Conservation (phyloP, 2,113 vertebrate species). For the Silurus meridionalis region DNA sequence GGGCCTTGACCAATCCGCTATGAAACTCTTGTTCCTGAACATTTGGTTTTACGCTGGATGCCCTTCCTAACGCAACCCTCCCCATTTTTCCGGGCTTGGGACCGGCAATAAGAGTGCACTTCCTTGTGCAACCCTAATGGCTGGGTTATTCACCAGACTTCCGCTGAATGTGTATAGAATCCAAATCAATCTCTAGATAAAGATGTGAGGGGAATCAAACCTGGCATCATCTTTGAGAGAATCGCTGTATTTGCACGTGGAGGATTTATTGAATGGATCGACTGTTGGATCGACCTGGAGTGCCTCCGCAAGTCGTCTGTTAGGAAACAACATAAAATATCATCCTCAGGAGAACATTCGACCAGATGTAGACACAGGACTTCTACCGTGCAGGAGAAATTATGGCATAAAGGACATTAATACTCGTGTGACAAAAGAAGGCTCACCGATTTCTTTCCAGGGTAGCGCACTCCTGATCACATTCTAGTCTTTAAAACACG, state of each 20-base stretch:
- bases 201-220: conserved; percentile 61
- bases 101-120: no score
- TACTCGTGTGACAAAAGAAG: not conserved
- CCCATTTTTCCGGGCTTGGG: no score
- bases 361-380: not conserved
- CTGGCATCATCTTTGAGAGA: conserved; percentile 92
- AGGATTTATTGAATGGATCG: conserved; percentile 89
- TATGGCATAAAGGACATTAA: not conserved
- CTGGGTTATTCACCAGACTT: no score
- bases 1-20: no score
- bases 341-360: not conserved
- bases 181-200: not conserved
- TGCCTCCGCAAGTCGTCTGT: conserved; percentile 85
- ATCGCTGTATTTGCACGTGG: conserved; percentile 88
- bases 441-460: conserved; percentile 90
- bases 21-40: no score
- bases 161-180: not conserved
- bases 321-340: conserved; percentile 19
- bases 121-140: no score
- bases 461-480: conserved; percentile 90
- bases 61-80: no score
- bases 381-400: not conserved
- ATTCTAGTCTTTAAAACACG: conserved; percentile 82
- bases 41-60: no score
- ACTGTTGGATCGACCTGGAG: conserved; percentile 86